phyloP scores from a whole-genome alignment of 2,113 vertebrate species.

The Ascaphus truei region DNA sequence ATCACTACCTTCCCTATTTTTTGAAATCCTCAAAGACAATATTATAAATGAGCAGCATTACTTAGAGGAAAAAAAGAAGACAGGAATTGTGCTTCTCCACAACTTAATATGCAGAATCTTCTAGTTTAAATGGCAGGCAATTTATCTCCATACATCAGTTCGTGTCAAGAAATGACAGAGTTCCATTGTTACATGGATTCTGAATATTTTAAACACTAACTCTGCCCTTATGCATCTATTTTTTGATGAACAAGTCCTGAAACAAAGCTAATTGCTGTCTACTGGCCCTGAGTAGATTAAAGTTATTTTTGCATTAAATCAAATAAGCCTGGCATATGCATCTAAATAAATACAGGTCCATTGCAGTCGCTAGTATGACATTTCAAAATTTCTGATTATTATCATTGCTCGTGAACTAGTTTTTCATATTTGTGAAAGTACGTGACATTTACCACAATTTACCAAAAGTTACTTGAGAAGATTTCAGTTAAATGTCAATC shows the following conservation, averaged over 20 bases:
- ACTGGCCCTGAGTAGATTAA: slow-evolving; percentile 14
- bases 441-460: slow-evolving; percentile 41
- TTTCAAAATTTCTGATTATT: slow-evolving; percentile 38
- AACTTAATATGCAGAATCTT: slow-evolving; percentile 59
- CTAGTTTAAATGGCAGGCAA: slow-evolving; percentile 59
- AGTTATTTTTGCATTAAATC: slow-evolving; percentile 29
- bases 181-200: slow-evolving; percentile 44
- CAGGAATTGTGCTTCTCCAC: slow-evolving; percentile 42
- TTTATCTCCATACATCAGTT: slow-evolving; percentile 56
- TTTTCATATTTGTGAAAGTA: slow-evolving; percentile 34
- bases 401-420: not conserved
- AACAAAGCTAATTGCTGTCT: slow-evolving; percentile 49
- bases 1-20: slow-evolving; percentile 42
- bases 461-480: slow-evolving; percentile 25
- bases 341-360: slow-evolving; percentile 25
- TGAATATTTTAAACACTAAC: slow-evolving; percentile 55
- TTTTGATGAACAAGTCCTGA: slow-evolving; percentile 43
- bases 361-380: not conserved
- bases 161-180: slow-evolving; percentile 51
- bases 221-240: slow-evolving; percentile 46
- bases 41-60: slow-evolving; percentile 56
- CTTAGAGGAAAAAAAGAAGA: slow-evolving; percentile 43
- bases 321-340: not conserved
- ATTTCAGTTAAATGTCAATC: slow-evolving; percentile 22
- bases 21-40: slow-evolving; percentile 47